A percentile compares a stretch with the other conserved stretches of the same genome.
These are phyloP conservation scores for Condylura cristata DNA, from an alignment of 2,113 vertebrate genomes.

Conservation along the genomic window DNA sequence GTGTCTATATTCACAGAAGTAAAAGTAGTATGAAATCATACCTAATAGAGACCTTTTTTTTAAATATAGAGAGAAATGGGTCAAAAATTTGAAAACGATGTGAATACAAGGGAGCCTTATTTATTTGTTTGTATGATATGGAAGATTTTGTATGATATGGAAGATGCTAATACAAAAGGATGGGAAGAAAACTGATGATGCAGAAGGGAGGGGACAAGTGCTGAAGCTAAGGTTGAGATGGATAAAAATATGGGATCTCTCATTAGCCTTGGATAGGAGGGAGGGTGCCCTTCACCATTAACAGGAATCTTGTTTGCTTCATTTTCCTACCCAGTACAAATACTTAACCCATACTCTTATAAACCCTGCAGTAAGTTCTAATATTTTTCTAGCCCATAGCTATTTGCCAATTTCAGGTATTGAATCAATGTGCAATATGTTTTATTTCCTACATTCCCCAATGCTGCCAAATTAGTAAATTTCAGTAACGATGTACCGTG, in stretches of 20 bases:
- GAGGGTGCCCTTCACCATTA: background rate
- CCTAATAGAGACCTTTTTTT: background rate
- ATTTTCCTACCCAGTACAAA: background rate
- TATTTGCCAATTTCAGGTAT: background rate
- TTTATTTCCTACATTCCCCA: background rate
- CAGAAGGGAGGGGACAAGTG: background rate
- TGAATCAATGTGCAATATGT: background rate
- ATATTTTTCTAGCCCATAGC: background rate
- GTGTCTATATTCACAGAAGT: background rate
- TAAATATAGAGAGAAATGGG: background rate
- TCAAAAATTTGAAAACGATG: background rate
- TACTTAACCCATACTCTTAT: background rate
- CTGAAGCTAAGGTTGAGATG: background rate
- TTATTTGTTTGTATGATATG: background rate
- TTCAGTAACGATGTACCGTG: background rate
- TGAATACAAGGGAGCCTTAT: background rate
- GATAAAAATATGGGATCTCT: background rate
- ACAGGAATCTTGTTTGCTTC: background rate
- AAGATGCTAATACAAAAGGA: background rate
- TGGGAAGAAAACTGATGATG: fast-evolving
- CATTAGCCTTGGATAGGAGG: background rate
- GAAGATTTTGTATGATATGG: background rate
- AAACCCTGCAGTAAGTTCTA: background rate
- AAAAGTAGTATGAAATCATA: background rate
- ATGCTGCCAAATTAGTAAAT: background rate